phyloP scores from a whole-genome alignment of 2,888 invertebrate genomes.

The Apoderus coryli region DNA sequence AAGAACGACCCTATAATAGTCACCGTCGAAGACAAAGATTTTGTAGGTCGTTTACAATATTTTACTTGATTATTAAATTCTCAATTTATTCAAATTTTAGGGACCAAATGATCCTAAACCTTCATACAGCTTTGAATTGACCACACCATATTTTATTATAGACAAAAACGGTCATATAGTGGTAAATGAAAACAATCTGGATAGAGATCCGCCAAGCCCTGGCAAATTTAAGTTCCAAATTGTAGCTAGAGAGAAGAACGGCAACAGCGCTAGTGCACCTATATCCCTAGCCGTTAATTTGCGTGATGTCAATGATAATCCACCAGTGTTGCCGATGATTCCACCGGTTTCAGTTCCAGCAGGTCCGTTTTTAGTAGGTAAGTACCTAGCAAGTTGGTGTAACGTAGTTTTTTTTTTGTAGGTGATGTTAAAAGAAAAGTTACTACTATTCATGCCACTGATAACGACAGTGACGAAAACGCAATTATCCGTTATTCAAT shows the following conservation, averaged over 20 bases:
- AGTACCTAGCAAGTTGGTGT: neutral
- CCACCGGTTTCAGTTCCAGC: constrained; percentile 64
- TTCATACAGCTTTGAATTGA: constrained; percentile 67
- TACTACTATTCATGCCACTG: constrained; percentile 50
- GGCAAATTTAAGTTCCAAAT: constrained; percentile 78
- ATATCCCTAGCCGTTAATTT: constrained; percentile 61
- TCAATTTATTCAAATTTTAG: constrained; percentile 34
- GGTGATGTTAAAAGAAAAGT: constrained; percentile 27
- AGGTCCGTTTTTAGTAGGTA: constrained; percentile 13
- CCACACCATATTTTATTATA: constrained; percentile 69
- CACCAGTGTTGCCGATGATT: constrained; percentile 65
- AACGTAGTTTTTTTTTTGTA: constrained; percentile 7
- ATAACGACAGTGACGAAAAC: constrained; percentile 76
- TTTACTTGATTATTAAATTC: neutral
- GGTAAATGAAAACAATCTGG: constrained; percentile 71
- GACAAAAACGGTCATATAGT: constrained; percentile 56
- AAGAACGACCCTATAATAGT: constrained; percentile 54
- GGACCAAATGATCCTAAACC: constrained; percentile 67
- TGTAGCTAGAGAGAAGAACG: constrained; percentile 68
- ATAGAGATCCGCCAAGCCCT: constrained; percentile 75
- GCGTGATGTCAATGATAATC: constrained; percentile 76
- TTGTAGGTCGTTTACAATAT: constrained; percentile 42
- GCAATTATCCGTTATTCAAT: constrained; percentile 71
- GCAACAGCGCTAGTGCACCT: constrained; percentile 70
- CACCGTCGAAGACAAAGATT: constrained; percentile 69